Evolutionary conservation across 2,113 vertebrate species (phyloP).

Genomic region (Struthio camelus): DNA sequence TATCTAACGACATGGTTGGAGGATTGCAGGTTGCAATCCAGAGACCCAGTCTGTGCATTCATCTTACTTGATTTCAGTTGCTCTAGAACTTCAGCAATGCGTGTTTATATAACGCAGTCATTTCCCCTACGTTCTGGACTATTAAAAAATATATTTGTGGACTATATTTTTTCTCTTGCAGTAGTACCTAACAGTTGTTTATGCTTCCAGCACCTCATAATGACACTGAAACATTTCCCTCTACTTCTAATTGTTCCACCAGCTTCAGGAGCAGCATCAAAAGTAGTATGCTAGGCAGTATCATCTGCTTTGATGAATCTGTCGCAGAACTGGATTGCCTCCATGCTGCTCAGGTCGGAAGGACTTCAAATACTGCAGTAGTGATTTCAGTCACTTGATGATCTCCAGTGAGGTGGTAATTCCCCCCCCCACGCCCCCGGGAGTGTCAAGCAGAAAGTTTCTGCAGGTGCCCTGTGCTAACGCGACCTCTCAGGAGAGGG

Average conservation of each 20-base stretch:
- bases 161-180: neutral
- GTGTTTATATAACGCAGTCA: neutral
- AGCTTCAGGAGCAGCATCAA: neutral
- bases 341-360: neutral
- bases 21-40: neutral
- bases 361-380: neutral
- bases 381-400: neutral
- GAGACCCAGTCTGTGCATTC: neutral
- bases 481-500: neutral
- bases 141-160: neutral
- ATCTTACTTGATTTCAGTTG: rapidly evolving
- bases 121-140: neutral
- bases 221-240: neutral
- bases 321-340: neutral
- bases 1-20: neutral
- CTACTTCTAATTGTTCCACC: neutral
- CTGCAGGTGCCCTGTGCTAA: rapidly evolving
- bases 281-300: neutral
- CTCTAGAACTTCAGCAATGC: neutral
- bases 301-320: neutral
- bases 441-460: neutral
- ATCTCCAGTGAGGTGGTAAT: neutral
- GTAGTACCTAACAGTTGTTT: neutral
- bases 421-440: neutral
- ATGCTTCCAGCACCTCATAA: neutral